Evolutionary conservation across 2,113 vertebrate genomes (phyloP).

Genomic region (Seriola rivoliana): DNA sequence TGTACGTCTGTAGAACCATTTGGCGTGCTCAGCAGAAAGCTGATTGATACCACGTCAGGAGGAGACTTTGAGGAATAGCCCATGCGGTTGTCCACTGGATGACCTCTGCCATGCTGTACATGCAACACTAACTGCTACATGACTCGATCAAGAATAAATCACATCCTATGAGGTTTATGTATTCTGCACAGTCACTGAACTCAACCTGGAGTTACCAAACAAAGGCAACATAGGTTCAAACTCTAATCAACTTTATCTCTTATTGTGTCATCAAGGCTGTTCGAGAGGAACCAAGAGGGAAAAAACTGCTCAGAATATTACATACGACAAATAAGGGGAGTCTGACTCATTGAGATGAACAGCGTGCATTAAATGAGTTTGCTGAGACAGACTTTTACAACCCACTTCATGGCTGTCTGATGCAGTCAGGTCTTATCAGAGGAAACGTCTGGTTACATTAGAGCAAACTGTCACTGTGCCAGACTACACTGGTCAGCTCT

Average conservation of each 20-base stretch:
- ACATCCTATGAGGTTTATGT: not conserved
- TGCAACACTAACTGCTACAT: constrained; percentile 26
- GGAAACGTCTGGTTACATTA: constrained; percentile 73
- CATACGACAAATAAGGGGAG: constrained; percentile 53
- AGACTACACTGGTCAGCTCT: constrained; percentile 54
- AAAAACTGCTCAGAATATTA: constrained; percentile 41
- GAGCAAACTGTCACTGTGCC: constrained; percentile 46
- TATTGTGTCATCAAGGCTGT: not conserved
- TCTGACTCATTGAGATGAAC: constrained; percentile 59
- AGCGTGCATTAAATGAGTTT: constrained; percentile 62
- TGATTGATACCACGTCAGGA: constrained; percentile 49
- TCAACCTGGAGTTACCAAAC: not conserved
- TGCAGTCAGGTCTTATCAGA: constrained; percentile 64
- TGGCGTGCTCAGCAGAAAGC: constrained; percentile 53
- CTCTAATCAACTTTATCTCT: constrained; percentile 1
- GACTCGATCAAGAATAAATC: constrained; percentile 7
- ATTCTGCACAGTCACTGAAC: not conserved
- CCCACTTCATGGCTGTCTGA: constrained; percentile 67
- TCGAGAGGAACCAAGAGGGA: not conserved
- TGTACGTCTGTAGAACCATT: constrained; percentile 31
- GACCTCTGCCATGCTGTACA: constrained; percentile 45
- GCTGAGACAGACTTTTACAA: constrained; percentile 71
- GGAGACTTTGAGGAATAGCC: constrained; percentile 41
- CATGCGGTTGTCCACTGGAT: constrained; percentile 3
- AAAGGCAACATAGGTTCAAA: not conserved